These are phyloP conservation scores for Anguilla megastoma DNA, from an alignment of 2,797 vertebrate species.

Conservation along the genomic window DNA sequence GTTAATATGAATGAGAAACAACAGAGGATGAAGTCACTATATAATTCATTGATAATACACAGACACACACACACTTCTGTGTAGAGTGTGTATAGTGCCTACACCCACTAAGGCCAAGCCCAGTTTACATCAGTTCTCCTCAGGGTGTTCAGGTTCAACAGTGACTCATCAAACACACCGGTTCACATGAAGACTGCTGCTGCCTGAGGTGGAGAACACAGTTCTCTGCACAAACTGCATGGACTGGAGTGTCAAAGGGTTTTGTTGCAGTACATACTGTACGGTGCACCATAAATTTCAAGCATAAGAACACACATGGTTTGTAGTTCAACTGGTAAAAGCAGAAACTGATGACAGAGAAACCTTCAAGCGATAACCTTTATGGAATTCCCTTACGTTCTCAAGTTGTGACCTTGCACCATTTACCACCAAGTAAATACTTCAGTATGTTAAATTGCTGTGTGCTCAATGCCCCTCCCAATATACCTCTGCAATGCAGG, in stretches of 20 bases:
- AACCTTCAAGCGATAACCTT: not conserved
- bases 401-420: not conserved
- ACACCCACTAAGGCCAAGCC: constrained; percentile 18
- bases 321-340: not conserved
- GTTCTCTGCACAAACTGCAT: not conserved
- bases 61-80: not conserved
- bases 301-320: not conserved
- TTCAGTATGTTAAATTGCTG: not conserved
- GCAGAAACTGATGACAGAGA: not conserved
- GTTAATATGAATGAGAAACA: not conserved
- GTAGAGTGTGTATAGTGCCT: not conserved
- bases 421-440: not conserved
- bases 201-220: not conserved
- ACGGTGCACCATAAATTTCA: not conserved
- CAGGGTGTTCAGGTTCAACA: not conserved
- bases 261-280: not conserved
- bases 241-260: not conserved
- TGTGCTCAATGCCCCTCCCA: not conserved
- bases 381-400: not conserved
- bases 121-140: not conserved
- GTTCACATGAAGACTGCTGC: constrained; percentile 1
- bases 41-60: no score
- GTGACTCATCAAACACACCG: constrained; percentile 1
- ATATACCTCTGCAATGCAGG: not conserved
- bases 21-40: not conserved